A percentile compares a stretch with the other conserved stretches of the same genome.
Evolutionary conservation across 2,797 vertebrate genomes (phyloP).

Genomic region (Thamnophis elegans): DNA sequence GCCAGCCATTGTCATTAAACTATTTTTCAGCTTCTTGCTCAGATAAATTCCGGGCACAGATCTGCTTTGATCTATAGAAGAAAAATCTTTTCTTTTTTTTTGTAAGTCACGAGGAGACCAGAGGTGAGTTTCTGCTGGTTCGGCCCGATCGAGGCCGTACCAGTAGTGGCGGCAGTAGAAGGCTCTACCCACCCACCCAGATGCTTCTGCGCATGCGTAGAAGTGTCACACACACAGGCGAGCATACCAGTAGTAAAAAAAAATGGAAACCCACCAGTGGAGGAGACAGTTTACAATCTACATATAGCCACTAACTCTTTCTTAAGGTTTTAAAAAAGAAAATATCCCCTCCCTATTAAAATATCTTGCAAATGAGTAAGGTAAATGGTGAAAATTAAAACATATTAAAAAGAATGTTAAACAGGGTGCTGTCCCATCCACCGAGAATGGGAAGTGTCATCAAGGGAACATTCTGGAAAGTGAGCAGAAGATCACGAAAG

Average conservation of each 20-base stretch:
- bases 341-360: too few species aligned
- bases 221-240: accelerated
- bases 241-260: too few species aligned
- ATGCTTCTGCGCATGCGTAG: too few species aligned
- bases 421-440: neutral
- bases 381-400: neutral
- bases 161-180: too few species aligned
- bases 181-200: too few species aligned
- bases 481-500: neutral
- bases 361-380: neutral
- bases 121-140: too few species aligned
- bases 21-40: neutral
- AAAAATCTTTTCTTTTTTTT: neutral
- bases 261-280: too few species aligned
- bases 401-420: neutral
- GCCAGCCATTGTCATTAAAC: neutral
- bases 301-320: neutral
- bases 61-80: neutral
- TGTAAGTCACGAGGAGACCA: neutral
- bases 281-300: neutral
- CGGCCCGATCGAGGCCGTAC: too few species aligned
- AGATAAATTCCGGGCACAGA: neutral
- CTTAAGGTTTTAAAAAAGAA: neutral
- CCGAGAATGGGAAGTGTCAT: neutral
- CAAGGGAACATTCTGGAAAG: neutral